Percentiles rank a stretch among this genome's conserved stretches.
Conservation (phyloP, 2,797 vertebrate genomes). For the Etheostoma perlongum region DNA sequence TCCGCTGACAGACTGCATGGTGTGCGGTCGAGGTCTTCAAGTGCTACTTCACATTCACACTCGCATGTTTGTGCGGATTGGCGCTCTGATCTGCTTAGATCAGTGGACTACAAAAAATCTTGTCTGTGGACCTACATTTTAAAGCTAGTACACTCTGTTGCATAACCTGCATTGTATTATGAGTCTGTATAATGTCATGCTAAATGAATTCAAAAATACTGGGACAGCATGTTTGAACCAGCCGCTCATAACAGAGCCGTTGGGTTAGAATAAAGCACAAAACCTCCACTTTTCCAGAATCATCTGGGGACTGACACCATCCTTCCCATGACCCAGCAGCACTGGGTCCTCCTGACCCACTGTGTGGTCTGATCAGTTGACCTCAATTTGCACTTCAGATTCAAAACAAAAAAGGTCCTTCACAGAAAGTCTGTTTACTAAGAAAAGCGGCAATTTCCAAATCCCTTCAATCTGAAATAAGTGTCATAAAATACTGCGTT, state of each 20-base stretch:
- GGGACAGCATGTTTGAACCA: neutral
- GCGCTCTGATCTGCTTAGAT: conserved; percentile 48
- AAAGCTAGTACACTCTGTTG: conserved; percentile 11
- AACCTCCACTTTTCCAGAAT: conserved; percentile 6
- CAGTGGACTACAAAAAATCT: conserved; percentile 19
- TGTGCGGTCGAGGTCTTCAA: conserved; percentile 89
- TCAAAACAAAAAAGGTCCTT: conserved; percentile 16
- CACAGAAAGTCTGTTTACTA: conserved; percentile 10
- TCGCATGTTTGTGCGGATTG: conserved; percentile 72
- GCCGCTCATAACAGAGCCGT: neutral
- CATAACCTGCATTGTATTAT: conserved; percentile 23
- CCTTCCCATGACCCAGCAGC: conserved; percentile 53
- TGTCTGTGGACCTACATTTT: conserved; percentile 33
- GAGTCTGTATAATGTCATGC: conserved; percentile 43
- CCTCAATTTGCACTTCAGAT: conserved; percentile 65
- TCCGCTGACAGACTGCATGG: conserved; percentile 81
- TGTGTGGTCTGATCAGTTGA: conserved; percentile 43
- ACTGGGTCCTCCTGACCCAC: conserved; percentile 36
- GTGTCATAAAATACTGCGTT: neutral
- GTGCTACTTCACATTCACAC: conserved; percentile 90
- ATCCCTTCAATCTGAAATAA: conserved; percentile 13
- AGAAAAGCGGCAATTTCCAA: conserved; percentile 23
- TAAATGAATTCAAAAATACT: conserved; percentile 28
- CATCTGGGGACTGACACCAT: neutral
- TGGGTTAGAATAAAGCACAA: neutral